These are phyloP conservation scores for Chaunax sp. DNA, from an alignment of 2,797 vertebrate genomes.

Conservation along the genomic window DNA sequence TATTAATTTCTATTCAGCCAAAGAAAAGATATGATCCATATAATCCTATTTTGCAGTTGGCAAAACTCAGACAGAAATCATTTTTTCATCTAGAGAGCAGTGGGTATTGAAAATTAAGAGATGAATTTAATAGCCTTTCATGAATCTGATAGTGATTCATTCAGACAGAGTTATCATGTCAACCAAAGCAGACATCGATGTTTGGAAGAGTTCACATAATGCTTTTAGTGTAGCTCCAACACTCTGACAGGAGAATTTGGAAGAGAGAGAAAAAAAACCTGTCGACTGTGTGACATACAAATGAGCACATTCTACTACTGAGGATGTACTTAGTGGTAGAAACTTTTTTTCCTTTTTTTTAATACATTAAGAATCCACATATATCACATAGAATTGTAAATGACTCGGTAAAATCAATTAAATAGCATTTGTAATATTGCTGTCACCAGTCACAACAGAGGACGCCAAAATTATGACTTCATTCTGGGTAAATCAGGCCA, in stretches of 20 bases:
- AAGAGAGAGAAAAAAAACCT: constrained; percentile 20
- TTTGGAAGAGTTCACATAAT: constrained; percentile 63
- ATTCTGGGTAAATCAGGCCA: too few relatives aligned
- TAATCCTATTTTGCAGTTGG: constrained; percentile 3
- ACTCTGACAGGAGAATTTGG: constrained; percentile 39
- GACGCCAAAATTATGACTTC: too few relatives aligned
- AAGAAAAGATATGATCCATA: constrained; percentile 15
- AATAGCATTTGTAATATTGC: too few relatives aligned
- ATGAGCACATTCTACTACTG: too few relatives aligned
- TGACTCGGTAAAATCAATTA: too few relatives aligned
- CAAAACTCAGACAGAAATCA: constrained; percentile 32
- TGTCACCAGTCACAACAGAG: too few relatives aligned
- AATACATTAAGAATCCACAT: too few relatives aligned
- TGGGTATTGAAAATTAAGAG: constrained; percentile 56
- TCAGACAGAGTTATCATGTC: constrained; percentile 75
- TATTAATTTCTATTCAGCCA: constrained; percentile 12
- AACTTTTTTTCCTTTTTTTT: too few relatives aligned
- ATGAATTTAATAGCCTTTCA: constrained; percentile 70
- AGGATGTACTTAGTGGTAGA: too few relatives aligned
- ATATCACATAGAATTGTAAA: too few relatives aligned
- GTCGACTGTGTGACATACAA: too few relatives aligned
- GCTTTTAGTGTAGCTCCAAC: constrained; percentile 42
- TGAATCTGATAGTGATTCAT: constrained; percentile 60
- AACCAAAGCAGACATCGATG: constrained; percentile 56
- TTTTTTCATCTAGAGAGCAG: constrained; percentile 48